A percentile compares a stretch with the other conserved stretches of the same genome.
Conservation (phyloP, 2,888 invertebrate genomes). For the Tolmerus cingulatus region DNA sequence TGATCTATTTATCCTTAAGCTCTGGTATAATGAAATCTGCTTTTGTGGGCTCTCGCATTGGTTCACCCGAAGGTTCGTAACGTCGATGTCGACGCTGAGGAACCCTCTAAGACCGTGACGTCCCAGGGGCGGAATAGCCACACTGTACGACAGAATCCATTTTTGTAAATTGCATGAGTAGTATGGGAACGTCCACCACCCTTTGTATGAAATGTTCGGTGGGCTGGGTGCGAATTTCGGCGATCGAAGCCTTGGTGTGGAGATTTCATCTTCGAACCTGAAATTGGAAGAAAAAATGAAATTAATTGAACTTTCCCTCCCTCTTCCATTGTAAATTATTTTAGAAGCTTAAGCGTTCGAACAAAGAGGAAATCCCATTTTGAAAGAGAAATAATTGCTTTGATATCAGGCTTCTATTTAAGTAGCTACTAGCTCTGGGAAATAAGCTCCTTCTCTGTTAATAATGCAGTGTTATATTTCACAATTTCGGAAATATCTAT, state of each 20-base stretch:
- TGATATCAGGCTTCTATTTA: neutral
- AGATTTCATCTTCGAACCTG: constrained; percentile 70
- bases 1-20: constrained; percentile 33
- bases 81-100: constrained; percentile 80
- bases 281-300: neutral
- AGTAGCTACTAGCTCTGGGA: neutral
- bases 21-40: constrained; percentile 29
- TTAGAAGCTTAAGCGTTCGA: neutral
- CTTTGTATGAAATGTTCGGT: constrained; percentile 70
- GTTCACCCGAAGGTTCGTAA: constrained; percentile 82
- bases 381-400: neutral
- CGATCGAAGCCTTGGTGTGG: constrained; percentile 67
- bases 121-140: constrained; percentile 68
- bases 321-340: neutral
- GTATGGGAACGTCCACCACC: constrained; percentile 91
- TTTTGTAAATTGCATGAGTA: constrained; percentile 80
- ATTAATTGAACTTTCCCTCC: neutral
- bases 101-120: constrained; percentile 68
- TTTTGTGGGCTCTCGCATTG: constrained; percentile 74
- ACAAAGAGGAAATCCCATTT: neutral
- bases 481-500: too few relatives aligned
- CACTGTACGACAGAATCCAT: constrained; percentile 88
- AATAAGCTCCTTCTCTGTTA: neutral
- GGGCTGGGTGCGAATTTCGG: constrained; percentile 73
- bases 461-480: neutral